A percentile compares a stretch with the other conserved stretches of the same genome.
These are phyloP conservation scores for Ptilodon capucinus DNA, from an alignment of 2,888 invertebrate genomes.

Conservation along the genomic window DNA sequence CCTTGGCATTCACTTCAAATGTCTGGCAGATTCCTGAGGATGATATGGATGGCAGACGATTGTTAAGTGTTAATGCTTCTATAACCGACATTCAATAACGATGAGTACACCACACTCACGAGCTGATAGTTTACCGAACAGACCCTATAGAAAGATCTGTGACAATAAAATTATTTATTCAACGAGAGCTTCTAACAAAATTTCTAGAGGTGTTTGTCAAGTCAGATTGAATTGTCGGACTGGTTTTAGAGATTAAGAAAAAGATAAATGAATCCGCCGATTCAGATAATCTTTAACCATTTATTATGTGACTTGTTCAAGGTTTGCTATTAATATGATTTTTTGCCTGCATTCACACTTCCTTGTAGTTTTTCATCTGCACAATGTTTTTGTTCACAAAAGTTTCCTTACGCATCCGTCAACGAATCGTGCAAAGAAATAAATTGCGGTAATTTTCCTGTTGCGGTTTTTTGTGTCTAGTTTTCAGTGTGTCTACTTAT, in stretches of 20 bases:
- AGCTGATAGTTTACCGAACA: constrained; percentile 18
- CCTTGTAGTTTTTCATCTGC: neutral
- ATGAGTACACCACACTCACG: constrained; percentile 42
- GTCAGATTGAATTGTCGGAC: too few relatives aligned
- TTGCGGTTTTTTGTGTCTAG: constrained; percentile 1
- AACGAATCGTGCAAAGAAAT: neutral
- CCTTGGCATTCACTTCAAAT: constrained; percentile 76
- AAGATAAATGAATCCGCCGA: neutral
- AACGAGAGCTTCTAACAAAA: too few relatives aligned
- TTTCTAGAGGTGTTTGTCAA: too few relatives aligned
- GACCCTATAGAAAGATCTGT: constrained; percentile 1
- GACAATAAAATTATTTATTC: too few relatives aligned
- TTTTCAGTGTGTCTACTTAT: constrained; percentile 2
- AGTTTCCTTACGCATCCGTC: constrained; percentile 3
- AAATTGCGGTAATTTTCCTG: constrained; percentile 9
- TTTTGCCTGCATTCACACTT: neutral
- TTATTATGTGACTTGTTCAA: neutral
- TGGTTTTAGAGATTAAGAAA: too few relatives aligned
- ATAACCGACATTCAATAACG: constrained; percentile 53
- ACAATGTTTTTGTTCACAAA: neutral
- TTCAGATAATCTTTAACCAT: neutral
- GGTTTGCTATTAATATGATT: neutral
- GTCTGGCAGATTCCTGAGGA: constrained; percentile 69
- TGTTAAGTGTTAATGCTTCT: constrained; percentile 61
- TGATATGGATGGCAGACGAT: constrained; percentile 61